A percentile compares a stretch with the other conserved stretches of the same genome.
Evolutionary conservation across 2,888 invertebrate genomes (phyloP).

Genomic region (Standfussiana lucernea): DNA sequence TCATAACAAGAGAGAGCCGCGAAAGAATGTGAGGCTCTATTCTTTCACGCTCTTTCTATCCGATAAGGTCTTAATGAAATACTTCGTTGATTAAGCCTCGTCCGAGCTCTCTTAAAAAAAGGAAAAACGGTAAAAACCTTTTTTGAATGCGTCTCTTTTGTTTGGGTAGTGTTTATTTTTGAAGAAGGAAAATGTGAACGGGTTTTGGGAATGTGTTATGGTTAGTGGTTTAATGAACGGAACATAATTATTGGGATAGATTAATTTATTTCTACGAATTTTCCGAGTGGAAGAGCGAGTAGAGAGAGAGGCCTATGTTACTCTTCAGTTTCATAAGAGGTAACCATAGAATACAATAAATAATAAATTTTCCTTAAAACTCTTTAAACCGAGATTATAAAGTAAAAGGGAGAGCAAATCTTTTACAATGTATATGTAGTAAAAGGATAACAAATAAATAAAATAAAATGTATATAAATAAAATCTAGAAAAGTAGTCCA

Average conservation of each 20-base stretch:
- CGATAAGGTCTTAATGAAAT: conserved; percentile 89
- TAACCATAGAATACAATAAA: background rate
- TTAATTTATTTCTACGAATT: background rate
- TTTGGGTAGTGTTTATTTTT: conserved; percentile 51
- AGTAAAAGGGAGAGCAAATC: background rate
- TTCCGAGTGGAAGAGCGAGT: background rate
- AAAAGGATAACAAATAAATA: background rate
- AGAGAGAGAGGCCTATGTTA: background rate
- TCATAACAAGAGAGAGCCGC: conserved; percentile 85
- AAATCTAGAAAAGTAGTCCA: too few relatives aligned
- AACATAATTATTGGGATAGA: background rate
- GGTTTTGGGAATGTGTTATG: background rate
- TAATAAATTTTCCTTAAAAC: background rate
- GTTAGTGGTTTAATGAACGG: background rate
- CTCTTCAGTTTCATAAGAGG: background rate
- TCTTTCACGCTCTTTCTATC: conserved; percentile 81
- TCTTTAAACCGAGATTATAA: background rate
- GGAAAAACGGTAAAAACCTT: conserved; percentile 66
- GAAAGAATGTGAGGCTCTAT: conserved; percentile 86
- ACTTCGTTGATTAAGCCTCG: conserved; percentile 86
- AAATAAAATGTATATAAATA: too few relatives aligned
- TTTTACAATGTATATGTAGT: background rate
- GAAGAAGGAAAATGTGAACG: conserved; percentile 14
- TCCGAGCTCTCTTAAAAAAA: conserved; percentile 73
- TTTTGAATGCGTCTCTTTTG: conserved; percentile 40